These are phyloP conservation scores for Cercopithecus neglectus DNA, from an alignment of 2,797 vertebrate genomes.

Conservation along the genomic window DNA sequence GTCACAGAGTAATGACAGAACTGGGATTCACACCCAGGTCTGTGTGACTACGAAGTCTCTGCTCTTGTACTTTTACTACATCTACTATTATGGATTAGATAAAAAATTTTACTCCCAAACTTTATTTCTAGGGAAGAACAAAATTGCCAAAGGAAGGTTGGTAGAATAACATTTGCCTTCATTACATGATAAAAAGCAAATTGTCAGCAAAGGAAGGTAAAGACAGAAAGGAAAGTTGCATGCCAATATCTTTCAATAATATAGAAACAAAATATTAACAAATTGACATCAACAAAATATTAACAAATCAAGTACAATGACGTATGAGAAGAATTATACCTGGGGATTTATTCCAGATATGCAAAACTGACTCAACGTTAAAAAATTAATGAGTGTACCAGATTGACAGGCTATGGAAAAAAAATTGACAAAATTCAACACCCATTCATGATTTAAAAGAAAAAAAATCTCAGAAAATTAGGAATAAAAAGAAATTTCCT, in stretches of 20 bases:
- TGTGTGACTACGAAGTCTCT: background rate
- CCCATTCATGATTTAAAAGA: background rate
- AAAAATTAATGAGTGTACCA: background rate
- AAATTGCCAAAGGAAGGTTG: background rate
- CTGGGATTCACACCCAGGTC: background rate
- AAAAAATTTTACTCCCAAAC: background rate
- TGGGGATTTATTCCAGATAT: background rate
- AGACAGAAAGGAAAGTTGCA: background rate
- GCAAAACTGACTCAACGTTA: background rate
- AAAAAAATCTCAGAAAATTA: background rate
- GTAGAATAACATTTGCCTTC: slow-evolving; percentile 8
- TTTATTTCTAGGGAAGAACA: background rate
- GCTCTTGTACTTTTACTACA: background rate
- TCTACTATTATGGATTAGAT: background rate
- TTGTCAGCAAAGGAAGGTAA: background rate
- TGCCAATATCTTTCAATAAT: background rate
- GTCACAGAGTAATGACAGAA: background rate
- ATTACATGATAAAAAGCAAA: background rate
- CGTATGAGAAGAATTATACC: background rate
- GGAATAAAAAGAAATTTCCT: background rate
- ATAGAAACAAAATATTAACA: background rate
- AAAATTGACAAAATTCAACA: background rate
- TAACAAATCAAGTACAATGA: background rate
- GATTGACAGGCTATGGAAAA: background rate
- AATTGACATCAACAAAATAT: background rate